Evolutionary conservation across 1,140 invertebrate genomes (phyloP).

Genomic region (Apis laboriosa): DNA sequence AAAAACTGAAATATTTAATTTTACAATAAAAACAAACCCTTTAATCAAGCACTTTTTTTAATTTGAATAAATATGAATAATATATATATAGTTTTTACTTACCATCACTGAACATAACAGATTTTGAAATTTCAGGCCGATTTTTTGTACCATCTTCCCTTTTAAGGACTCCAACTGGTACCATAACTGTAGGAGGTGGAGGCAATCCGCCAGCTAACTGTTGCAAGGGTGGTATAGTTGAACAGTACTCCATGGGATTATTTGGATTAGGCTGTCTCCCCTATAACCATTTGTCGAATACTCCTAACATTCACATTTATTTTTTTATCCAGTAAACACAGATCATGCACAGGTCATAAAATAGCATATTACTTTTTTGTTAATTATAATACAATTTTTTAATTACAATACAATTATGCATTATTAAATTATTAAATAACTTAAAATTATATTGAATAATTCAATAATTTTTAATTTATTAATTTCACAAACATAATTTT

Average conservation of each 20-base stretch:
- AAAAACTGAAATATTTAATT: background rate
- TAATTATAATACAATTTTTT: background rate
- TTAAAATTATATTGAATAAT: background rate
- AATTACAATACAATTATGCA: background rate
- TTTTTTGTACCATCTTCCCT: slow-evolving; percentile 83
- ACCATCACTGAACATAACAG: slow-evolving; percentile 96
- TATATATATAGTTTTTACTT: slow-evolving; percentile 42
- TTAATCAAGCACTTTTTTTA: background rate
- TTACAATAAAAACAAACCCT: background rate
- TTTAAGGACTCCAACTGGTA: slow-evolving; percentile 92
- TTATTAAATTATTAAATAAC: background rate
- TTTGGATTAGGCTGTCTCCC: slow-evolving; percentile 89
- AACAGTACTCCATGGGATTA: slow-evolving; percentile 95
- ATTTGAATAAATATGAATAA: background rate
- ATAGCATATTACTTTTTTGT: background rate
- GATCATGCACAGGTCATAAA: slow-evolving; percentile 9
- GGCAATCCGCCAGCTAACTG: slow-evolving; percentile 84
- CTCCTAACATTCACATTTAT: slow-evolving; percentile 85
- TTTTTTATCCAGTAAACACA: slow-evolving; percentile 62
- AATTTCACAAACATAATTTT: background rate
- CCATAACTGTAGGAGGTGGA: slow-evolving; percentile 88
- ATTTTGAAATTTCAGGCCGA: slow-evolving; percentile 84
- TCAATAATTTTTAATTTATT: background rate
- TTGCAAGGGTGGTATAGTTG: slow-evolving; percentile 90
- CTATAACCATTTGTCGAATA: slow-evolving; percentile 81